Conservation (phyloP, 2,113 vertebrate genomes). For the Nothoprocta pentlandii region DNA sequence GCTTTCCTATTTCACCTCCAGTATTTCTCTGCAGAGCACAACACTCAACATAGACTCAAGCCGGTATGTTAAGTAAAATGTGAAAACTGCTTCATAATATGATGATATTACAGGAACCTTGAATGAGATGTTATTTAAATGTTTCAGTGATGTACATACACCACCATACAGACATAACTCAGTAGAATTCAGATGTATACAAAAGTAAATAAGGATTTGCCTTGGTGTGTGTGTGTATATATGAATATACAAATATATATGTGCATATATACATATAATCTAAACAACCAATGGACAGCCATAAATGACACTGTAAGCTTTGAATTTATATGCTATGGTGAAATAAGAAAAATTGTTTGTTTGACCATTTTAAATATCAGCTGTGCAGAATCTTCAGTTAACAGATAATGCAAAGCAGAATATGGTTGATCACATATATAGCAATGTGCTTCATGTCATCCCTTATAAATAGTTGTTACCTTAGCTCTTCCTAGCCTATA, state of each 20-base stretch:
- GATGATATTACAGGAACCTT: not conserved
- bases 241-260: not conserved
- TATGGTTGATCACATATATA: not conserved
- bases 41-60: not conserved
- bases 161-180: not conserved
- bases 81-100: not conserved
- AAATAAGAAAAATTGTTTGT: not conserved
- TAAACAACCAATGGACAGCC: not conserved
- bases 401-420: not conserved
- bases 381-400: not conserved
- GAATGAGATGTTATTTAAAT: not conserved
- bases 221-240: not conserved
- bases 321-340: not conserved
- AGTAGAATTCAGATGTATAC: not conserved
- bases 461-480: not conserved
- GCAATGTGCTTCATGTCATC: too few relatives aligned
- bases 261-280: not conserved
- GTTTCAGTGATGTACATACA: not conserved
- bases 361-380: not conserved
- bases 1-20: not conserved
- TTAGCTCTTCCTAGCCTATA: not conserved
- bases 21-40: not conserved
- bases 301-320: not conserved
- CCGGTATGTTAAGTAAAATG: not conserved
- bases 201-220: not conserved